Base-by-base conservation (phyloP, 2,888 invertebrate species). In the Trissolcus japonicus region DNA sequence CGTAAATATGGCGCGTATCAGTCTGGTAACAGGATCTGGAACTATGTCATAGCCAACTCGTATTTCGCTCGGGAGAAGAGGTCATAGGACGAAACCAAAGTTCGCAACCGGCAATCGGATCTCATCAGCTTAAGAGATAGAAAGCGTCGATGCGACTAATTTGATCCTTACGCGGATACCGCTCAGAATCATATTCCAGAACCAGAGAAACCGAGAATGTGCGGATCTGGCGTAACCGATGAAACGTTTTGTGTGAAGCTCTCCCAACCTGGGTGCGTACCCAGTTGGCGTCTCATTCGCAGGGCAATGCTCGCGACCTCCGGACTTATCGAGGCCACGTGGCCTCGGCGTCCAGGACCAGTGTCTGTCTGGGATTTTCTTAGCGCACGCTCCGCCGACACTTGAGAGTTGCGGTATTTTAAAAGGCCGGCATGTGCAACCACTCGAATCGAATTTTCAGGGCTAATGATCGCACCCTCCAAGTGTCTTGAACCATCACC, bases 61-160 rank as follows among this genome's bases (percentile, higher is more conserved):
- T 29, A 66, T 83, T 83, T 83, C 82, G 46, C 21, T 17, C 62
- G 29, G 60, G 6, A 75, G 62, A 76, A 79, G 80, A 82, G 83
- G 83, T 82, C 83, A 83, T 79, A 84, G 84, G 81, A 82, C 80
- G 81, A 76, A 79, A 72, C 76, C 66, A 76, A 71, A 69, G 75
- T 81, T 80, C 73, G 78, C 78, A n/a, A 80, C 76, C 79, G 73
- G 84, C 83, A 83, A 85, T 82, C 71, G 83, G 85, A 85, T 85
- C 84, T 86, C 83, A 83, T 82, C 82, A 83, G 83, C 76, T n/a
- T 41, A 7, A 81, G 79, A 79, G 11, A 79, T 69, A 76, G n/a
- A 80, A 80, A 67, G 63, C 67, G 82, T 76, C 78, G 80, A 82
- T 79, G 69, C 56, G 43, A 14, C 57, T 48, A 11, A 11, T 61